Base-by-base conservation (phyloP, 2,888 invertebrate genomes). In the Mimumesa dahlbomi region DNA sequence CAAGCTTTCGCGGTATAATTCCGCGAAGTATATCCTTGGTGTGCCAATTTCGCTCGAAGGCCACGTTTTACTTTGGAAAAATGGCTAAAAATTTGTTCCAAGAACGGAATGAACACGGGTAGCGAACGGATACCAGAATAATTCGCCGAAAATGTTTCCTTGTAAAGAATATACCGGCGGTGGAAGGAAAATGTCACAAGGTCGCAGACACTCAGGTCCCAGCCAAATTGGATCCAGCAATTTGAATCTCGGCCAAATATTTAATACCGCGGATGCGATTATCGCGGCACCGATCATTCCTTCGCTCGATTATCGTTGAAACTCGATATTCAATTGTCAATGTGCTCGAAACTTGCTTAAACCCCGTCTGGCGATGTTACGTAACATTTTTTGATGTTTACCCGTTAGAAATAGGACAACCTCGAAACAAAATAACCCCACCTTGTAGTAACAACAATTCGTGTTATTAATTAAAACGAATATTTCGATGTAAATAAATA, bases 231-330 rank as follows among this genome's bases (percentile, higher is more conserved):
- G 62, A 72, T 68, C 49, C 43, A 38, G 62, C 34, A 11, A 58
- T 62, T 67, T 72, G 79, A 78, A 46, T n/a, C 13, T 0, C 5
- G 18, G 75, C 79, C 76, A 79, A 61, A 62, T 42, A 53, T 66
- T 40, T 75, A 58, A 62, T 57, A 14, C 50, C 38, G 19, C 34
- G 54, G 29, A 54, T 14, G 9, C 16, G 22, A 14, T 9, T 25
- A 29, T 45, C 13, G 19, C 6, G 9, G 6, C 1, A 14, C 14
- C 4, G 36, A 45, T 21, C 9, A 22, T 21, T 45, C 11, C 45
- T 45, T 21, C 2, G 11, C 5, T 21, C 45, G 5, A 11, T 21
- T 45, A 21, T 45, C 13, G 11, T 11, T 21, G 45, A 1, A 40
- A n/a, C n/a, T n/a, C 14, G 2, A 18, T 5, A 14, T 16, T 40